phyloP scores from a whole-genome alignment of 2,888 invertebrate species.

The Brachyptera risi region DNA sequence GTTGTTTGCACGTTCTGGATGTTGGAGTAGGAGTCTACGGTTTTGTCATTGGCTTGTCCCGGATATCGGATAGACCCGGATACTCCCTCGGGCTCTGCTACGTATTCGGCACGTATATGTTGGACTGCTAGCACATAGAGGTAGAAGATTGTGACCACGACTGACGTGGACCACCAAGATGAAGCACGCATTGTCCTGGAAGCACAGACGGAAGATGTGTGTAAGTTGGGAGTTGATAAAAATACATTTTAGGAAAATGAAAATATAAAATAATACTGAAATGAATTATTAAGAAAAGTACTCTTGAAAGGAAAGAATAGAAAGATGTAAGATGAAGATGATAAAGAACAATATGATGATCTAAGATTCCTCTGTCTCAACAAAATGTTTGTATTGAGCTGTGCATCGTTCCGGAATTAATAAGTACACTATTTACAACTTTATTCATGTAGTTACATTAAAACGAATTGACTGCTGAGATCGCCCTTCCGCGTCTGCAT shows the following conservation, averaged over 20 bases:
- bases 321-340: too few species aligned
- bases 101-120: conserved; percentile 24
- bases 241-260: neutral
- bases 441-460: too few species aligned
- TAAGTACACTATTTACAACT: too few species aligned
- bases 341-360: too few species aligned
- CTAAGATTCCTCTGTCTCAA: too few species aligned
- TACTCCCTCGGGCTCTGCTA: neutral
- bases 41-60: neutral
- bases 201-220: too few species aligned
- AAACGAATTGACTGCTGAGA: too few species aligned
- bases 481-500: too few species aligned
- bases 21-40: neutral
- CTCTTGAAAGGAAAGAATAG: neutral
- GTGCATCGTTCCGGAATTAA: too few species aligned
- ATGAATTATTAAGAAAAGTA: too few species aligned
- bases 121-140: conserved; percentile 28
- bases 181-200: conserved; percentile 24
- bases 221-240: neutral
- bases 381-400: too few species aligned
- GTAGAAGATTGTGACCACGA: conserved; percentile 27
- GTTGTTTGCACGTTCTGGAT: neutral
- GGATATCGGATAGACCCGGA: conserved; percentile 3
- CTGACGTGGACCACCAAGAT: conserved; percentile 27
- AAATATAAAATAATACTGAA: neutral